phyloP scores from a whole-genome alignment of 2,797 vertebrate genomes.

The Coilia nasus region DNA sequence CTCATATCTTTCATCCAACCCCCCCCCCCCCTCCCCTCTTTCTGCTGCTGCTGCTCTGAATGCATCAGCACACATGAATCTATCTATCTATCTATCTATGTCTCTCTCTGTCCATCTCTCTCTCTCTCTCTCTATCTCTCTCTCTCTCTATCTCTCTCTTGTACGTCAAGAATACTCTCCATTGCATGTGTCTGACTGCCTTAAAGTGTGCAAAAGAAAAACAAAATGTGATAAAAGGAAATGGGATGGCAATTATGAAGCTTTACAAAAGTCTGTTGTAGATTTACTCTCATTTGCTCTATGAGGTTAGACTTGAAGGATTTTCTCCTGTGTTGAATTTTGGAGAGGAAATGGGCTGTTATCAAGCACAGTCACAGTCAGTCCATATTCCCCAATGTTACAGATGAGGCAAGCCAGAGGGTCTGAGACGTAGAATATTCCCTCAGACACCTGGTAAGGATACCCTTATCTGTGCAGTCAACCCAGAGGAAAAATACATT shows the following conservation, averaged over 20 bases:
- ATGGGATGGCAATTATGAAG: conserved; percentile 2
- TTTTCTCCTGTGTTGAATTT: background rate
- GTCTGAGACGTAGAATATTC: background rate
- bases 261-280: background rate
- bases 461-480: background rate
- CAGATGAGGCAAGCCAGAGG: background rate
- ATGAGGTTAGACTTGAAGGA: background rate
- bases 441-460: conserved; percentile 3
- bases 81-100: too few relatives aligned
- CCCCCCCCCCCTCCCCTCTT: conserved; percentile 37
- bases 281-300: background rate
- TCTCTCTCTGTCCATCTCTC: too few relatives aligned
- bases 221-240: background rate
- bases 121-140: too few relatives aligned
- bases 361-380: background rate
- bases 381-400: background rate
- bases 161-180: background rate
- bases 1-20: background rate
- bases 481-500: background rate
- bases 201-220: background rate
- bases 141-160: background rate
- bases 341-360: background rate
- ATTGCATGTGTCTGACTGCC: background rate
- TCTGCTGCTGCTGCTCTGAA: background rate
- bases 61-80: too few relatives aligned